A percentile compares a stretch with the other conserved stretches of the same genome.
Evolutionary conservation across 2,888 invertebrate species (phyloP).

Genomic region (Drosophila melanosoma): DNA sequence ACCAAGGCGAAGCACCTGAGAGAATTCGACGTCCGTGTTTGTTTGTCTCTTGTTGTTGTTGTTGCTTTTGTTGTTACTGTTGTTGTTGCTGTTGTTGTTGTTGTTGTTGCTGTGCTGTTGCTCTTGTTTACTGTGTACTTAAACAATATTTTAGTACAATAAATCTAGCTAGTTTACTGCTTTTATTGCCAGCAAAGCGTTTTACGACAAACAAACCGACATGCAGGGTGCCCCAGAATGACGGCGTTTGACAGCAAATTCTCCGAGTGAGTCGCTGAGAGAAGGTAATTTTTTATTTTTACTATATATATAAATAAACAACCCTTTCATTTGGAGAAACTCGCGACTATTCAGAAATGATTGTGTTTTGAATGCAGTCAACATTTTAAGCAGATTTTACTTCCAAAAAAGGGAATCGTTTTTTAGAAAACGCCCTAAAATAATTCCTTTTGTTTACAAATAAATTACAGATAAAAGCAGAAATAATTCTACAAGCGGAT

Average conservation of each 20-base stretch:
- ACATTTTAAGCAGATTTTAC: background rate
- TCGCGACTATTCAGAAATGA: conserved; percentile 25
- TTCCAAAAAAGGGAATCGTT: background rate
- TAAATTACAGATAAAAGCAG: background rate
- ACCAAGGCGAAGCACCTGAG: conserved; percentile 63
- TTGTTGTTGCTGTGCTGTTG: conserved; percentile 28
- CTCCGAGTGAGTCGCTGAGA: conserved; percentile 54
- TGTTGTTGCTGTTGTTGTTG: conserved; percentile 9
- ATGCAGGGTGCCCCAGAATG: conserved; percentile 28
- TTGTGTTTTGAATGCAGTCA: background rate
- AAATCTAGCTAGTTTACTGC: conserved; percentile 80
- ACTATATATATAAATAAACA: conserved; percentile 70
- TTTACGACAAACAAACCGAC: conserved; percentile 72
- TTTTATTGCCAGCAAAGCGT: conserved; percentile 80
- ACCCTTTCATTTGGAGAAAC: conserved; percentile 58
- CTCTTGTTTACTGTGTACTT: conserved; percentile 71
- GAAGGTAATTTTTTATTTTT: conserved; percentile 61
- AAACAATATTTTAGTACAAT: conserved; percentile 79
- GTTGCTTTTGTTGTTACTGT: conserved; percentile 3
- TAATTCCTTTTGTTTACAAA: background rate
- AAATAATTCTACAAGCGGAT: background rate
- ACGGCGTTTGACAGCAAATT: conserved; percentile 47
- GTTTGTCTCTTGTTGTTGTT: conserved; percentile 26
- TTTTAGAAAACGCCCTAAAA: background rate
- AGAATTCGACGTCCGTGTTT: conserved; percentile 59